These are phyloP conservation scores for Chirona hameri DNA, from an alignment of 2,888 invertebrate genomes.

Conservation along the genomic window DNA sequence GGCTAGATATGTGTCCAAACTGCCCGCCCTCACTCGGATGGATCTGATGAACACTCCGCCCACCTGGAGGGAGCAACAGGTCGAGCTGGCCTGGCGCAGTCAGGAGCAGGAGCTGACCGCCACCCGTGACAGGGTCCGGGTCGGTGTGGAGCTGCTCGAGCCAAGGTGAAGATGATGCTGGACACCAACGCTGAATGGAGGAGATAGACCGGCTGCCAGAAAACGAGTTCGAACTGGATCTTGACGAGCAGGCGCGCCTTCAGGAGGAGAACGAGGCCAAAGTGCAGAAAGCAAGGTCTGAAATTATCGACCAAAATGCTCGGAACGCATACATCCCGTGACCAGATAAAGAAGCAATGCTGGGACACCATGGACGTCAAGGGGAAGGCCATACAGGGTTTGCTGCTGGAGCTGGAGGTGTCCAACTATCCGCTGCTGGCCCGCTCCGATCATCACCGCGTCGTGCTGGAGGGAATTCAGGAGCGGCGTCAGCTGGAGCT, in stretches of 20 bases:
- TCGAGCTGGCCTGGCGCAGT: neutral
- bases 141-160: neutral
- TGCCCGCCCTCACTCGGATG: neutral
- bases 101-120: neutral
- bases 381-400: neutral
- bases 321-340: constrained; percentile 7
- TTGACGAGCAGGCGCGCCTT: constrained; percentile 23
- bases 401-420: constrained; percentile 5
- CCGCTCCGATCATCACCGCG: neutral
- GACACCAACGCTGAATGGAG: constrained; percentile 10
- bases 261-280: neutral
- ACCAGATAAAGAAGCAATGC: constrained; percentile 5
- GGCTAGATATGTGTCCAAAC: neutral
- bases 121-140: neutral
- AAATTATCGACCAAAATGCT: neutral
- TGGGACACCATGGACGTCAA: constrained; percentile 28
- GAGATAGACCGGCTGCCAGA: constrained; percentile 27
- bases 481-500: constrained; percentile 7
- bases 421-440: constrained; percentile 13
- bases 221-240: constrained; percentile 23
- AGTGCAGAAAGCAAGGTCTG: neutral
- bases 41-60: neutral
- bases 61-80: neutral
- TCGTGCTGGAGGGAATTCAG: neutral
- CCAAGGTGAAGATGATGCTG: neutral